Conservation (phyloP, 2,888 invertebrate species). For the Dryocosmus kuriphilus region DNA sequence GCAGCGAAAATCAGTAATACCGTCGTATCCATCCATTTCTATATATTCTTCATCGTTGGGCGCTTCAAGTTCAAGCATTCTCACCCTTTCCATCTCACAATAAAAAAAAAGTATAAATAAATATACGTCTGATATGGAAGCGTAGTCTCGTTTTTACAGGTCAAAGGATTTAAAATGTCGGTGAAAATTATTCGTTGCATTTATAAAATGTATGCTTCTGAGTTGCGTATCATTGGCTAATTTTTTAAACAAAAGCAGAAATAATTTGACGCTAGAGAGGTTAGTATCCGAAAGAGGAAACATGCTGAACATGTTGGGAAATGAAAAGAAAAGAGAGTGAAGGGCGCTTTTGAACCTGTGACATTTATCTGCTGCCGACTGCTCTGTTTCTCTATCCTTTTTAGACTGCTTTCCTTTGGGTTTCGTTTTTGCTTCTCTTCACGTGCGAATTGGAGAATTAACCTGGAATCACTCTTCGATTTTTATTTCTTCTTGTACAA, state of each 20-base stretch:
- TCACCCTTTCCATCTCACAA: neutral
- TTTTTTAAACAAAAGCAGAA: neutral
- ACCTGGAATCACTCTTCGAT: neutral
- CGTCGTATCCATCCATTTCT: neutral
- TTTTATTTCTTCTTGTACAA: neutral
- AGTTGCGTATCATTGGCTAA: neutral
- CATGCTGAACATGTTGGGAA: neutral
- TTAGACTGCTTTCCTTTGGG: neutral
- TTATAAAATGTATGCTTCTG: neutral
- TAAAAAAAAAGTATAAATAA: conserved; percentile 12
- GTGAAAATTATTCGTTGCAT: conserved; percentile 4
- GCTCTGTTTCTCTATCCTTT: neutral
- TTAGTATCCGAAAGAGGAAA: neutral
- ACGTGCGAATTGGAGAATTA: neutral
- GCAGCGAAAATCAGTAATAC: conserved; percentile 52
- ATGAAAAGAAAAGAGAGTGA: neutral
- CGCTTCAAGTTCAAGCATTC: conserved; percentile 4
- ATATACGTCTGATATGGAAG: neutral
- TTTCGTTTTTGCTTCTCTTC: neutral
- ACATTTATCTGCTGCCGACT: neutral
- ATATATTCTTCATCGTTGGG: neutral
- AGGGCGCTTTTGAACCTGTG: conserved; percentile 8
- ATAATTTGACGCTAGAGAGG: neutral
- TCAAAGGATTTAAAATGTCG: neutral
- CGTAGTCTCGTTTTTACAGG: neutral